Evolutionary conservation across 2,888 invertebrate species (phyloP).

Genomic region (Sicus ferrugineus): DNA sequence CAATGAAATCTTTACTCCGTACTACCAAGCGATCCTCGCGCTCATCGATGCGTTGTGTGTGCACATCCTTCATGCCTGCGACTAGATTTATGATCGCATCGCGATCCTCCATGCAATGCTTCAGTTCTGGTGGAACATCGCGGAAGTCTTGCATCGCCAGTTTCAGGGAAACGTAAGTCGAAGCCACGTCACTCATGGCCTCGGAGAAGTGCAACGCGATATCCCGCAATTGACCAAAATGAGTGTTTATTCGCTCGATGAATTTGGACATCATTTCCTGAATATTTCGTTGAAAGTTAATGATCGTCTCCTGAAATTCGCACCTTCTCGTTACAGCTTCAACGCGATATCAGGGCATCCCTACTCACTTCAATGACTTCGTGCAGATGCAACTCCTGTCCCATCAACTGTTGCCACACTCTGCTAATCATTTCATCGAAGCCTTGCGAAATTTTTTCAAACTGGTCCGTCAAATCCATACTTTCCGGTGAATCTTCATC

Average conservation of each 20-base stretch:
- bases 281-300: slow-evolving; percentile 78
- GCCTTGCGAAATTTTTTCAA: slow-evolving; percentile 57
- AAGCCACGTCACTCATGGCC: slow-evolving; percentile 54
- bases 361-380: slow-evolving; percentile 74
- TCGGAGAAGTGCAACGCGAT: slow-evolving; percentile 67
- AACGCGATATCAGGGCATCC: slow-evolving; percentile 48
- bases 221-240: slow-evolving; percentile 71
- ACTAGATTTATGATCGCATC: slow-evolving; percentile 71
- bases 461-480: slow-evolving; percentile 58
- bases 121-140: slow-evolving; percentile 54
- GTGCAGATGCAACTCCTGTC: slow-evolving; percentile 69
- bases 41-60: slow-evolving; percentile 78
- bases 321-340: no score
- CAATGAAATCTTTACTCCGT: slow-evolving; percentile 77
- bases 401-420: slow-evolving; percentile 62
- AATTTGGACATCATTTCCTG: slow-evolving; percentile 76
- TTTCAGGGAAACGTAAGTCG: slow-evolving; percentile 53
- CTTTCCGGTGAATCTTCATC: slow-evolving; percentile 58
- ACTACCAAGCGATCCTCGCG: slow-evolving; percentile 78
- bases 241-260: slow-evolving; percentile 70
- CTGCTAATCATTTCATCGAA: slow-evolving; percentile 65
- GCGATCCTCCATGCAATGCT: slow-evolving; percentile 69
- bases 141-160: slow-evolving; percentile 50
- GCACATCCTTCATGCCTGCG: slow-evolving; percentile 75
- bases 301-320: slow-evolving; percentile 78